Evolutionary conservation across 2,888 invertebrate species (phyloP).

Genomic region (Melangyna quadrimaculata): DNA sequence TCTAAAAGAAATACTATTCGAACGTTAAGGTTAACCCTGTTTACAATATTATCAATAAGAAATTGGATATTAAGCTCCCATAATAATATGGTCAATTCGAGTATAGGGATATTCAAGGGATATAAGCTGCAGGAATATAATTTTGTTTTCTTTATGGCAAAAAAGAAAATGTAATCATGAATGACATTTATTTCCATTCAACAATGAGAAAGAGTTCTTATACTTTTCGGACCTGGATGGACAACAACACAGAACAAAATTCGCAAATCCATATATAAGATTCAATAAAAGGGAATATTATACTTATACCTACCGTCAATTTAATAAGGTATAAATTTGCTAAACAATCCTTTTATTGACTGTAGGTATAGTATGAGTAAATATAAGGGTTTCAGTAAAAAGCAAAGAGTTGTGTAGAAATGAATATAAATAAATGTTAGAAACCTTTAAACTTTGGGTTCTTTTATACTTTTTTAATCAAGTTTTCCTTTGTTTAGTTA

Average conservation of each 20-base stretch:
- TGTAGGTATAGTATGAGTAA: background rate
- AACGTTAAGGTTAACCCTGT: background rate
- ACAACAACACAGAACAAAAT: no score
- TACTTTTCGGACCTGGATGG: background rate
- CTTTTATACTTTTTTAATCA: no score
- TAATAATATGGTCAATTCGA: background rate
- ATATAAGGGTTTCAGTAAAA: background rate
- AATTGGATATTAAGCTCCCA: conserved; percentile 44
- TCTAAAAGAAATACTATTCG: background rate
- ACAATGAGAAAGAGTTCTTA: background rate
- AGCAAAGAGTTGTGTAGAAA: background rate
- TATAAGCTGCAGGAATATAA: background rate
- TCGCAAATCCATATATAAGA: background rate
- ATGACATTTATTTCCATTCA: background rate
- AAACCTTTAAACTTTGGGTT: no score
- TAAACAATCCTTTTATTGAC: background rate
- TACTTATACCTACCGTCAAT: background rate
- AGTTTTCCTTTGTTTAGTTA: no score
- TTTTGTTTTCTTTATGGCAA: background rate
- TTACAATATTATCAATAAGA: conserved; percentile 43
- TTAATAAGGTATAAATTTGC: background rate
- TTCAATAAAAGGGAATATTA: background rate
- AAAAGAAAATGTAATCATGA: background rate
- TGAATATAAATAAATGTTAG: background rate
- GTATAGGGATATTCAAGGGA: background rate